Evolutionary conservation across 2,113 vertebrate species (phyloP), one percentile per base, ranked within the genome.

Genomic region (Polypterus senegalus): DNA sequence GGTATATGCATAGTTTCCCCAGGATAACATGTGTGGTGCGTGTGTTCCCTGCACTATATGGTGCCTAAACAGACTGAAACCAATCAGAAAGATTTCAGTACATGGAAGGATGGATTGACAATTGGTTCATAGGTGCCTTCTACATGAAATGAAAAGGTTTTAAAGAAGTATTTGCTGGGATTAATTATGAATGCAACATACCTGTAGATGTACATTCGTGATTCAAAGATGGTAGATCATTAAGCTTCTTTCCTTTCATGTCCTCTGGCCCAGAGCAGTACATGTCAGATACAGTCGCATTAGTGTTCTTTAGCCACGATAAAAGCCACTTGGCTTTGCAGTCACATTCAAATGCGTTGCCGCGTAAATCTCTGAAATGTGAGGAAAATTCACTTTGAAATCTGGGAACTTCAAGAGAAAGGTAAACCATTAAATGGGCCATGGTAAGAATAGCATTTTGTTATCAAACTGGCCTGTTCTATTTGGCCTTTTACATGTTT

Each of bases 281-380:
- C 64, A 90, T 92, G 73, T 97, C 93, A 3, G 93, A 94, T 71
- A 97, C 94, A 7, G 93, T 96, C 73, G 95, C 92, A 63, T 99
- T 99, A 69, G 94, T 99, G 86, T 80, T 93, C 80, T 93, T 95
- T 78, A 99, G 71, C 97, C 95, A 99, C 67, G 76, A 80, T 83
- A 94, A 94, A 76, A 99, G 73, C 97, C 97, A 99, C 79, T 98
- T 99, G 68, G 90, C 89, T 72, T 92, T 89, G 81, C 97, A 99
- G 82, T 99, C 93, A 70, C 97, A 99, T 72, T 97, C 90, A 70
- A 98, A 92, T 63, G 87, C 88, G 79, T 98, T 99, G 63, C 95
- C 97, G 74, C 95, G 87, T 80, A 99, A 83, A 72, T 99, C 96
- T 74, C 96, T 99, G 79, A 71, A 77, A 69, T 7, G 49, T 46